phyloP scores from a whole-genome alignment of 2,888 invertebrate species.

The Acronicta psi region DNA sequence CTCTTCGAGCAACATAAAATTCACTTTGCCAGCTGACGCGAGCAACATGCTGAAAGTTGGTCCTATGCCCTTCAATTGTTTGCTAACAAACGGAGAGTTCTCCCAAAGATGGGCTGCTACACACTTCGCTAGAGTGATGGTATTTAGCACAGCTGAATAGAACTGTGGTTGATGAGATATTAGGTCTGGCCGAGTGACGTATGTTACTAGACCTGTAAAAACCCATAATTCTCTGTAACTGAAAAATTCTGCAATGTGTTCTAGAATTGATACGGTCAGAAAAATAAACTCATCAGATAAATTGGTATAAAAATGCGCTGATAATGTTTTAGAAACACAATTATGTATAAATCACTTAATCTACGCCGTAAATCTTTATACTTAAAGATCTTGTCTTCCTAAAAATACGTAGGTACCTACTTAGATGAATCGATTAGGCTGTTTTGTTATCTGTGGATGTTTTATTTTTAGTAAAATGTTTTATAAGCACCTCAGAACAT shows the following conservation, averaged over 20 bases:
- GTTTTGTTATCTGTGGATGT: neutral
- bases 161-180: slow-evolving; percentile 69
- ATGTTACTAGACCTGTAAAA: slow-evolving; percentile 87
- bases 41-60: slow-evolving; percentile 90
- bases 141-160: slow-evolving; percentile 88
- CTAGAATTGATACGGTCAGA: too few relatives aligned
- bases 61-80: slow-evolving; percentile 93
- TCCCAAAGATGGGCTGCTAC: slow-evolving; percentile 92
- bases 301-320: too few relatives aligned
- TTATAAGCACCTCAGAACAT: neutral
- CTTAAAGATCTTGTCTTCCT: too few relatives aligned
- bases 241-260: too few relatives aligned
- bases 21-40: slow-evolving; percentile 91
- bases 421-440: neutral
- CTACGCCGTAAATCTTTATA: too few relatives aligned
- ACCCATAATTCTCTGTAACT: too few relatives aligned
- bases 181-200: slow-evolving; percentile 80
- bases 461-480: neutral
- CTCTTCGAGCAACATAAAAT: slow-evolving; percentile 90
- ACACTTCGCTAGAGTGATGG: slow-evolving; percentile 91
- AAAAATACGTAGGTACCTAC: too few relatives aligned
- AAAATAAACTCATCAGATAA: too few relatives aligned
- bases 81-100: slow-evolving; percentile 91
- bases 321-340: too few relatives aligned
- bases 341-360: too few relatives aligned